Evolutionary conservation across 2,888 invertebrate species (phyloP), one percentile per base, ranked within the genome.

Genomic region (Hoplodrina blanda): DNA sequence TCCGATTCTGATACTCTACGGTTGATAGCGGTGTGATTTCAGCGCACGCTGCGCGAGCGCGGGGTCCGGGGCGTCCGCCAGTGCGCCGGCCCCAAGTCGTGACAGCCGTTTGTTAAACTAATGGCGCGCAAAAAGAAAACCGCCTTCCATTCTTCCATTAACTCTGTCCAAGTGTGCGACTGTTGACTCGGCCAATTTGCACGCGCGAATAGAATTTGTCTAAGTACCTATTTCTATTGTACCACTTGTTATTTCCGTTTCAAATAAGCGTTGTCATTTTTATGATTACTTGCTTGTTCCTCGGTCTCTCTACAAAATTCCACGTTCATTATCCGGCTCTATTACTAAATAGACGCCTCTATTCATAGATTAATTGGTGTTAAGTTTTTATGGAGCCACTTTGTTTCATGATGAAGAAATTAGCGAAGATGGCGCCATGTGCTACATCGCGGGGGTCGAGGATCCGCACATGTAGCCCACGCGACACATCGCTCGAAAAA

Each of bases 101-200:
- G 95, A 95, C 94, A 89, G 86, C 88, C 89, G 92, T 94, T 93
- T 92, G 92, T 94, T 93, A 92, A 88, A 91, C 93, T 93, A 94
- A 93, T 93, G 91, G 90, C 91, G 86, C 88, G 89, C 91, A 92
- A 93, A 93, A 95, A 94, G 92, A 93, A 91, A 90, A 91, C 91
- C 88, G 85, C 88, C 89, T 85, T 88, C 90, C 87, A 93, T 91
- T 92, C 91, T 89, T 89, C 90, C 90, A 93, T 92, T 92, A 92
- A 90, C 86, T 86, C 86, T 82, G 87, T 87, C 87, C 88, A 87
- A 90, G 88, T 89, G 89, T 85, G 89, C 87, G 92, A 88, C 85
- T 92, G 88, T 93, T 92, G 92, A 91, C 89, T 91, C 85, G 87
- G 82, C 81, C 91, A 91, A 94, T 94, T 94, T 94, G 92, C 93